Conservation (phyloP, 2,113 vertebrate genomes). For the Polypterus senegalus region DNA sequence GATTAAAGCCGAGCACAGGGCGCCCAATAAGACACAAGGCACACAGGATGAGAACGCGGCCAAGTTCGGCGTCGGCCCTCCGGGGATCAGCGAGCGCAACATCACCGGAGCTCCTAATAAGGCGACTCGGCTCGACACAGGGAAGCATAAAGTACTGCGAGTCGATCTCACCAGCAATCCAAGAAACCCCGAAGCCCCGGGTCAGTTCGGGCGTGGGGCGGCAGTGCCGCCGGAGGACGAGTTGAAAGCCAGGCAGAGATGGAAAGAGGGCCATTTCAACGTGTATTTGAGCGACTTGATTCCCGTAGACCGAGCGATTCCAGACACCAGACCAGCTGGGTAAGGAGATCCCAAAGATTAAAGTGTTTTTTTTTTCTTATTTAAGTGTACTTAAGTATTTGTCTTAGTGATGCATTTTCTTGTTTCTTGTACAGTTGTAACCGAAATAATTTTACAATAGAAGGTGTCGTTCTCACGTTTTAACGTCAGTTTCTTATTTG, state of each 20-base stretch:
- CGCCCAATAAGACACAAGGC: too few species aligned
- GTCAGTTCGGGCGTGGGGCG: slow-evolving; percentile 73
- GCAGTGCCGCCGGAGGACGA: slow-evolving; percentile 50
- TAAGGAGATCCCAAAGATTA: slow-evolving; percentile 43
- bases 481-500: too few species aligned
- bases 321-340: slow-evolving; percentile 77
- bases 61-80: too few species aligned
- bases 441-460: too few species aligned
- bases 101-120: fast-evolving
- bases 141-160: slow-evolving; percentile 56
- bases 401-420: too few species aligned
- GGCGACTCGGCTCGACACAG: slow-evolving; percentile 8
- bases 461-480: too few species aligned
- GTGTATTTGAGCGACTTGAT: slow-evolving; percentile 90
- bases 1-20: too few species aligned
- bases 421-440: too few species aligned
- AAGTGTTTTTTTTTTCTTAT: too few species aligned
- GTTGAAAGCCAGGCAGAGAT: slow-evolving; percentile 58
- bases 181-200: slow-evolving; percentile 58
- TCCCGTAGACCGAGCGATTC: slow-evolving; percentile 75
- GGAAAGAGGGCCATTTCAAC: slow-evolving; percentile 90
- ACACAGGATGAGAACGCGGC: too few species aligned
- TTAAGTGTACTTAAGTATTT: too few species aligned
- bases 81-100: neutral
- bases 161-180: slow-evolving; percentile 63